Base-by-base conservation (phyloP, 2,113 vertebrate genomes). In the Turdus rufiventris region DNA sequence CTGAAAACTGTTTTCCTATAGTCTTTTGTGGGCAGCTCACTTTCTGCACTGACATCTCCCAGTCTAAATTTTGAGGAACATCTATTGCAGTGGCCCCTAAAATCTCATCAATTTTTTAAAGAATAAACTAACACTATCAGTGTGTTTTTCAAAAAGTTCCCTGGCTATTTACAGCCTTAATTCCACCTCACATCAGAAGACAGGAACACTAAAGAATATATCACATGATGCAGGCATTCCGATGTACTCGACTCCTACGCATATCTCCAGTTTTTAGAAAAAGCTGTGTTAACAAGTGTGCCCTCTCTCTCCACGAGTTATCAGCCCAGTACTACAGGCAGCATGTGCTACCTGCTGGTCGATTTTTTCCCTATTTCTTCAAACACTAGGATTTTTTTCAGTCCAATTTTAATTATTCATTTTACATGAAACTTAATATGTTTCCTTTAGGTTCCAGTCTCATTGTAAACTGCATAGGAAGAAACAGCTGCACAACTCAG, bases 201-300 rank as follows among this genome's bases (percentile, higher is more conserved):
- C 31, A 73, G 57, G 20, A 67, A 43, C 40, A 50, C 42, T 38
- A 26, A 62, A 45, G 61, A 83, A 74, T 54, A 33, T 62, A 58
- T 38, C 60, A 25, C 68, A 28, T 3, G 47, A 26, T 63, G 36
- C 51, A 87, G 40, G n/a, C 40, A 74, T 85, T 90, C 54, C 5
- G 2, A 61, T 20, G 18, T 1, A 51, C 25, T 42, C 0, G 1
- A 61, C 65, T 80, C 57, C 33, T 58, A 66, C 3, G 6, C 1
- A 0, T 8, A 5, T 34, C 65, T 54, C 33, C 40, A 43, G 38
- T 33, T 74, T 77, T 33, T 61, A 81, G 51, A 47, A 86, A 79
- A 40, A 73, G n/a, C 42, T 68, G 34, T 66, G 28, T 20, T 73
- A 42, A 40, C 18, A 88, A 58, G 7, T 10, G 19, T 4, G 25